Evolutionary conservation across 2,797 vertebrate genomes (phyloP).

Genomic region (Eulemur mongoz): DNA sequence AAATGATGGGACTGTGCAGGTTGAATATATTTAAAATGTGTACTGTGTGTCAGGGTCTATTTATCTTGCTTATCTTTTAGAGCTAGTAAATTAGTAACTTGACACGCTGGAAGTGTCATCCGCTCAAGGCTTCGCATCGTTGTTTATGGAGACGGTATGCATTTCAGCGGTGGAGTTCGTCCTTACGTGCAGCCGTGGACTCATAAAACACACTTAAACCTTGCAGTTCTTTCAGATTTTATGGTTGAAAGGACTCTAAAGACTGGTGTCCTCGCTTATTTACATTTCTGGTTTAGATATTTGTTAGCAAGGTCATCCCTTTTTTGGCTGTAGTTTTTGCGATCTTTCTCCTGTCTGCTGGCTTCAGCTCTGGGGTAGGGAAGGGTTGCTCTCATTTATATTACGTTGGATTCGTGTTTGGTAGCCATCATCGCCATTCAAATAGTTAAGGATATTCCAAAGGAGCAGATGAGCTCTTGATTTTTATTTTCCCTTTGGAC

Average conservation of each 20-base stretch:
- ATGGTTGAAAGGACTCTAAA: not conserved
- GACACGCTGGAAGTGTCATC: not conserved
- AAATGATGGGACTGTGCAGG: not conserved
- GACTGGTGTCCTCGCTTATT: not conserved
- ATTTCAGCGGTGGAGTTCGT: not conserved
- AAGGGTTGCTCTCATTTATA: not conserved
- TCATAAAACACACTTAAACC: not conserved
- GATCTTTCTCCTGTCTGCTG: not conserved
- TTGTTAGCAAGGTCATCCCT: not conserved
- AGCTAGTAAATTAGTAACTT: not conserved
- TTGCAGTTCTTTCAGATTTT: not conserved
- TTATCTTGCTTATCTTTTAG: slow-evolving; percentile 14
- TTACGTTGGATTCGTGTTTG: not conserved
- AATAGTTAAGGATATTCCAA: not conserved
- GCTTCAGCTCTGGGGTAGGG: not conserved
- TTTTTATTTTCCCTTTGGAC: not conserved
- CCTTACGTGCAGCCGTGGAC: not conserved
- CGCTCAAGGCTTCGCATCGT: not conserved
- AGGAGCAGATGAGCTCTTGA: not conserved
- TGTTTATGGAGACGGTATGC: not conserved
- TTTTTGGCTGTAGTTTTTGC: not conserved
- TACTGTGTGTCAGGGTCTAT: not conserved
- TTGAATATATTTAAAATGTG: not conserved
- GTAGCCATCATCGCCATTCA: not conserved
- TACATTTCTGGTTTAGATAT: not conserved